Conservation (phyloP, 2,888 invertebrate species). For the Erebia ligea region DNA sequence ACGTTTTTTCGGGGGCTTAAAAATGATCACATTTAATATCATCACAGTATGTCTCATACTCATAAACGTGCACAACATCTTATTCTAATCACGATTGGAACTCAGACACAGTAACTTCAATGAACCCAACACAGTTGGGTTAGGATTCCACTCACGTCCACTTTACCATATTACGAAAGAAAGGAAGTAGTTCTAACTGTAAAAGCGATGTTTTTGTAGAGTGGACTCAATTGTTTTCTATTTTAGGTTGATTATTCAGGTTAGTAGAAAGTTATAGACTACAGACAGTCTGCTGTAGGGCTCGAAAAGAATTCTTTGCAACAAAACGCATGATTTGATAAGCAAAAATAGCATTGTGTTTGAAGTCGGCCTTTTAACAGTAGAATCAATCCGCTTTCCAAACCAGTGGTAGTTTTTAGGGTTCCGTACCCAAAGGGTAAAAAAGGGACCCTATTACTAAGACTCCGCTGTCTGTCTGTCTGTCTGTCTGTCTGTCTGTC, state of each 20-base stretch:
- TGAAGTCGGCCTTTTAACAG: no score
- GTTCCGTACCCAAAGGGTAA: no score
- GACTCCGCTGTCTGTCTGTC: no score
- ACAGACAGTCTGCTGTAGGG: conserved; percentile 16
- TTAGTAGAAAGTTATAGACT: conserved; percentile 43
- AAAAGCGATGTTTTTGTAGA: conserved; percentile 56
- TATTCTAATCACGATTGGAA: conserved; percentile 44
- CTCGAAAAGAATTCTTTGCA: not conserved
- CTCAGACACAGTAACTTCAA: conserved; percentile 41
- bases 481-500: no score
- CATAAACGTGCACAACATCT: conserved; percentile 14
- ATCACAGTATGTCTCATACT: conserved; percentile 18
- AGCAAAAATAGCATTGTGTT: not conserved
- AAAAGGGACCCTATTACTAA: no score
- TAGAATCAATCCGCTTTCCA: no score
- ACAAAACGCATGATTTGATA: not conserved
- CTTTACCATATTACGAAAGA: conserved; percentile 44
- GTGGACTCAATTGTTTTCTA: conserved; percentile 53
- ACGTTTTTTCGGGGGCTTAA: not conserved
- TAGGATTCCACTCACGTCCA: conserved; percentile 56
- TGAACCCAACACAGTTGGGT: conserved; percentile 36
- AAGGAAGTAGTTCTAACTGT: conserved; percentile 69
- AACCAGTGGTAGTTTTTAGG: no score
- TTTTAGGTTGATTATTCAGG: conserved; percentile 65
- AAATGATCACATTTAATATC: conserved; percentile 5